phyloP scores from a whole-genome alignment of 2,797 vertebrate species.

The Trichosurus vulpecula region DNA sequence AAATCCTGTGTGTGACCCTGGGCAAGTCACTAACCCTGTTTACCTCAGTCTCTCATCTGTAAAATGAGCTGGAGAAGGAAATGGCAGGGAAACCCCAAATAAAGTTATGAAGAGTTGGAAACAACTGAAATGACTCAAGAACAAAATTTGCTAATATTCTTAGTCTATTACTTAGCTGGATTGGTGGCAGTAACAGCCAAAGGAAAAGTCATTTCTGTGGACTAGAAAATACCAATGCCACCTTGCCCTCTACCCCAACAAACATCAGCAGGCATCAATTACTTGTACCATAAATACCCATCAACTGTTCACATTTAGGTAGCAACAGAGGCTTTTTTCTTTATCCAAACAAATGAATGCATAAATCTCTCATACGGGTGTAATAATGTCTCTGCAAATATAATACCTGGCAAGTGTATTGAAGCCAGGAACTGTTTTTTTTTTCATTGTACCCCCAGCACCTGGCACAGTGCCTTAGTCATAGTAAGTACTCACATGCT shows the following conservation, averaged over 20 bases:
- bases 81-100: no score
- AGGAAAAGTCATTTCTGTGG: background rate
- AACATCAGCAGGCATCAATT: background rate
- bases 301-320: background rate
- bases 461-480: background rate
- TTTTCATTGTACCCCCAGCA: background rate
- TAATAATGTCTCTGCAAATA: background rate
- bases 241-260: background rate
- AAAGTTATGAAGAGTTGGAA: no score
- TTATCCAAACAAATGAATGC: background rate
- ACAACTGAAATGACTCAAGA: no score
- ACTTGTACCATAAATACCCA: background rate
- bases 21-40: no score
- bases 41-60: no score
- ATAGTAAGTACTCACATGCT: background rate
- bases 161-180: background rate
- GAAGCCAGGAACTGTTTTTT: background rate
- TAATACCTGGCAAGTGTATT: background rate
- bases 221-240: background rate
- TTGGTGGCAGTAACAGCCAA: background rate
- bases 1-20: background rate
- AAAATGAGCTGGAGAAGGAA: no score
- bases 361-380: background rate
- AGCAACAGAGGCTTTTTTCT: background rate
- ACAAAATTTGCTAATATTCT: background rate